Evolutionary conservation across 2,888 invertebrate species (phyloP), one percentile per base, ranked within the genome.

Genomic region (Cybosia mesomella): DNA sequence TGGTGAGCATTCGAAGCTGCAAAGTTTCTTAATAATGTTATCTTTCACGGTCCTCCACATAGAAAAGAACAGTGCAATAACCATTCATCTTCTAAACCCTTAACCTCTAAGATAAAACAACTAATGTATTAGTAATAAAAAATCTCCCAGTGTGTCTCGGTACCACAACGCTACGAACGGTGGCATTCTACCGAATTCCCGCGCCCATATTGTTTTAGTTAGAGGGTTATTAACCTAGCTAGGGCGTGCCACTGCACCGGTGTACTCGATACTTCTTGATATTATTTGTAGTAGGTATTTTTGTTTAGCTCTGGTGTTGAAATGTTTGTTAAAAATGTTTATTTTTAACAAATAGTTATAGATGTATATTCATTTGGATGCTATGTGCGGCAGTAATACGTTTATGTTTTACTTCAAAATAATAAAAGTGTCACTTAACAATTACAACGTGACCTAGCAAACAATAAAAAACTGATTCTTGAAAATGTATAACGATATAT

Each of bases 131-230:
- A 36, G 24, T 57, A 1, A 7, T 21, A 66, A 15, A 61, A 58
- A 39, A 63, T 66, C 68, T 80, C 76, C 66, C 73, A 83, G 77
- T 84, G 68, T 58, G 76, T 18, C 79, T 34, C 59, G 34, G 34
- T 77, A 57, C 64, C 68, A 73, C 32, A 71, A 66, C 81, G 77
- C 76, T 83, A 83, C 83, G 79, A 79, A 83, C 85, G 83, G 87
- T 85, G 88, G 90, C 90, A 89, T 89, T 89, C 84, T 87, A 90
- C 86, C 85, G 84, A 91, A 92, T 90, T 91, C 92, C 84, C 89
- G 87, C 86, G 84, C 89, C 92, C 92, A 91, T 93, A 93, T 93
- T 93, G 92, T 94, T 92, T 92, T 92, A 92, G 89, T 91, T 87
- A 87, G 82, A 84, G 89, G 91, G 91, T 92, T 91, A 90, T 89